Evolutionary conservation across 92 coral and sea anemone species (phyloP), one percentile per base, ranked within the genome.

Genomic region (Epizoanthus fatuus): DNA sequence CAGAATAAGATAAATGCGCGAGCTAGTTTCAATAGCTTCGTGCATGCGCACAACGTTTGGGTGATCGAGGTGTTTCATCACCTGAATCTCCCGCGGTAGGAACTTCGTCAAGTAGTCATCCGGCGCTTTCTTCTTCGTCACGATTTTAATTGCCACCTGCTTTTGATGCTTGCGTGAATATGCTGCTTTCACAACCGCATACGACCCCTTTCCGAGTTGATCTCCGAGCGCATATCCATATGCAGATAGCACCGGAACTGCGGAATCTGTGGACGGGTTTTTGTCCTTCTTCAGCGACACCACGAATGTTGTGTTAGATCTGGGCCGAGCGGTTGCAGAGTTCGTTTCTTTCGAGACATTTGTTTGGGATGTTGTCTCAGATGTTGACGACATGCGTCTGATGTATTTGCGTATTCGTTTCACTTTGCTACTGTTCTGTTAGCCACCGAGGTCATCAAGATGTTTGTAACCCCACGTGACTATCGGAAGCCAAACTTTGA

Each of bases 21-120:
- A 91, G 85, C 96, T 95, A 6, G 99, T 97, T 74, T 97, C 99
- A 66, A 97, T 95, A 25, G 99, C 99, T 81, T 97, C 99, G 87
- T 97, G 91, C 71, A 97, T 91, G 19, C 92, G 91, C 52, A 95
- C 96, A 66, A 95, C 80, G 89, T 95, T 95, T 3, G 98, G 94
- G 69, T 97, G 99, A 7, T 90, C 91, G 58, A 97, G 90, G 13
- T 91, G 97, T 69, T 95, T 97, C 99, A 97, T 97, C 54, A 97
- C 98, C 55, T 96, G 94, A 38, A 97, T 97, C 71, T 97, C 99
- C 45, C 99, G 98, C 29, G 99, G 99, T 8, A 97, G 93, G 77
- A 97, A 97, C 80, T 95, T 97, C 12, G 97, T 95, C 75, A 97
- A 67, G 92, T 97, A 97, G 63, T 97, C 99, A 51, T 93, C 95